Evolutionary conservation across 2,113 vertebrate species (phyloP).

Genomic region (Calyptomena viridis): DNA sequence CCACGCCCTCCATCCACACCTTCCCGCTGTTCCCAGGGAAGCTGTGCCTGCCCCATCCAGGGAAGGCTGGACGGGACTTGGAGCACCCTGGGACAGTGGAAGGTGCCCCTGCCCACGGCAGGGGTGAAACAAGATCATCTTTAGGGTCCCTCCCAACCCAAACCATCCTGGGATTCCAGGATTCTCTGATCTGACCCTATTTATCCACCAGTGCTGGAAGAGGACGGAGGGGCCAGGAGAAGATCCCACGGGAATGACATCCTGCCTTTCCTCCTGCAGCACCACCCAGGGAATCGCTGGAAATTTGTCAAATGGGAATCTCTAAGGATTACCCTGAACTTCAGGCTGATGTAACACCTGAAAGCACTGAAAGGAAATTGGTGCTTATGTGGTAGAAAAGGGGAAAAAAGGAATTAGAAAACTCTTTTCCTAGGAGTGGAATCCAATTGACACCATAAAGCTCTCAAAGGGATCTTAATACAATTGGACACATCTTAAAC

Average conservation of each 20-base stretch:
- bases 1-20: background rate
- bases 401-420: background rate
- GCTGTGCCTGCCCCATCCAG: background rate
- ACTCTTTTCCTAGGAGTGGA: background rate
- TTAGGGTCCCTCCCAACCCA: background rate
- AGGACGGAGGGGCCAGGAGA: fast-evolving
- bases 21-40: background rate
- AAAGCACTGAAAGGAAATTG: background rate
- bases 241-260: fast-evolving
- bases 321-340: fast-evolving
- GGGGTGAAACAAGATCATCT: background rate
- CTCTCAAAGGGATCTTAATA: background rate
- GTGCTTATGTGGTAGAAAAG: background rate
- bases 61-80: fast-evolving
- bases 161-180: background rate
- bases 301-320: background rate
- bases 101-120: background rate
- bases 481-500: slow-evolving; percentile 8
- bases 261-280: background rate
- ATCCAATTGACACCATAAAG: background rate
- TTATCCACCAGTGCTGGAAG: background rate
- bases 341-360: background rate
- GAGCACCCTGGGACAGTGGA: fast-evolving
- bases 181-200: background rate
- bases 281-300: background rate